Evolutionary conservation across 2,113 vertebrate genomes (phyloP), one percentile per base, ranked within the genome.

Genomic region (Hystrix brachyura): DNA sequence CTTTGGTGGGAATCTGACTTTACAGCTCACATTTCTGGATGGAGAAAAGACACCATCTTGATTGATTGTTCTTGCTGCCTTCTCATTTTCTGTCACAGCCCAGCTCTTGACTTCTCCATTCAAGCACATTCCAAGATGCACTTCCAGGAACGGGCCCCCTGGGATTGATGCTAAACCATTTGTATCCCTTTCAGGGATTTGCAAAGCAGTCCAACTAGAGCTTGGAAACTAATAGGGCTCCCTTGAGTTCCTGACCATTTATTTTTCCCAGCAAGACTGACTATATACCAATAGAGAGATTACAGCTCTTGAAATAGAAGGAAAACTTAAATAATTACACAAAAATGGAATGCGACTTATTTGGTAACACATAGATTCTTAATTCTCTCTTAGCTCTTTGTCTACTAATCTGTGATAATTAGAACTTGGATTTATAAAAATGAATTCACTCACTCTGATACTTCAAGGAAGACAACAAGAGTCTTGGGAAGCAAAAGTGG

Each of bases 311-410:
- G 38, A 90, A 95, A 86, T 69, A 65, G 7, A 64, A 91, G 64
- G 78, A 46, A 87, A 96, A 67, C 18, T 51, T 43, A 81, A 94
- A 76, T 38, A 80, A 59, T 46, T 90, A 43, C 78, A 93, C 65
- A 18, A n/a, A 96, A 84, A 57, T 71, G 27, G 67, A 89, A 69
- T 12, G 2, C 34, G 27, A 94, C 48, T 94, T 91, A 83, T 78
- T 94, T 87, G 57, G 59, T 83, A 38, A 11, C 15, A 65, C 34
- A 27, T 69, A 62, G 25, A 43, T 78, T 81, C 88, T 76, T n/a
- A 53, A 59, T 87, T 92, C 15, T 83, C 69, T 86, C 71, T 92
- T 13, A 76, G 29, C 7, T 15, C 12, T 81, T 55, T 43, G 5
- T 90, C 34, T 79, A 53, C 14, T 62, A 53, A 82, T 23, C 38